A percentile compares a stretch with the other conserved stretches of the same genome.
Conservation (phyloP, 2,113 vertebrate species). For the Ardeotis arabs region DNA sequence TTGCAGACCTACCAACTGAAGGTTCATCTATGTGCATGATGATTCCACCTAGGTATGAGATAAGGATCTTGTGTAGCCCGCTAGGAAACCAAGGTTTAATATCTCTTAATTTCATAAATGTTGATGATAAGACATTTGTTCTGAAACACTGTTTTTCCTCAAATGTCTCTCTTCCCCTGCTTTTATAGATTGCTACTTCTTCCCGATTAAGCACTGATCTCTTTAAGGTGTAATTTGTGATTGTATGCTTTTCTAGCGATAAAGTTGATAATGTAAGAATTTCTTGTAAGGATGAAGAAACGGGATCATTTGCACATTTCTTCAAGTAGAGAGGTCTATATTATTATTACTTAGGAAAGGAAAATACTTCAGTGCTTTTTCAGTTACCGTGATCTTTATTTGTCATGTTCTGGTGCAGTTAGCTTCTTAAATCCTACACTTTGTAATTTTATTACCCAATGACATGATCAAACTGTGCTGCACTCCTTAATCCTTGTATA, state of each 20-base stretch:
- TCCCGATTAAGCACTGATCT: not conserved
- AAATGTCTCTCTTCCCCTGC: not conserved
- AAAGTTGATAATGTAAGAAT: not conserved
- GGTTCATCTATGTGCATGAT: not conserved
- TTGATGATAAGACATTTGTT: not conserved
- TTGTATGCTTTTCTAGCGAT: not conserved
- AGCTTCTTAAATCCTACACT: not conserved
- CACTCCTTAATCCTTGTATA: not conserved
- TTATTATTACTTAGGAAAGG: not conserved
- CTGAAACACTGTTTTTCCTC: not conserved
- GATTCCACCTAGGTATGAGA: not conserved
- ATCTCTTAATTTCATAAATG: not conserved
- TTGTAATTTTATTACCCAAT: not conserved
- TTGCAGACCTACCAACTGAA: not conserved
- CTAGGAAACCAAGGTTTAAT: not conserved
- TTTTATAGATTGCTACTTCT: not conserved
- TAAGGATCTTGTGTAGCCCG: not conserved
- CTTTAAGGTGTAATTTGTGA: not conserved
- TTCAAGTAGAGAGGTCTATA: not conserved
- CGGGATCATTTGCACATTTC: accelerated
- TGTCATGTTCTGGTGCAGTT: not conserved
- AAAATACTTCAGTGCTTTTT: not conserved
- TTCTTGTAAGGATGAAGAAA: not conserved
- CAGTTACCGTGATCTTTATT: not conserved
- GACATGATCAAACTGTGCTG: not conserved